Evolutionary conservation across 1,140 invertebrate species (phyloP).

Genomic region (Scaptomyza hsui): DNA sequence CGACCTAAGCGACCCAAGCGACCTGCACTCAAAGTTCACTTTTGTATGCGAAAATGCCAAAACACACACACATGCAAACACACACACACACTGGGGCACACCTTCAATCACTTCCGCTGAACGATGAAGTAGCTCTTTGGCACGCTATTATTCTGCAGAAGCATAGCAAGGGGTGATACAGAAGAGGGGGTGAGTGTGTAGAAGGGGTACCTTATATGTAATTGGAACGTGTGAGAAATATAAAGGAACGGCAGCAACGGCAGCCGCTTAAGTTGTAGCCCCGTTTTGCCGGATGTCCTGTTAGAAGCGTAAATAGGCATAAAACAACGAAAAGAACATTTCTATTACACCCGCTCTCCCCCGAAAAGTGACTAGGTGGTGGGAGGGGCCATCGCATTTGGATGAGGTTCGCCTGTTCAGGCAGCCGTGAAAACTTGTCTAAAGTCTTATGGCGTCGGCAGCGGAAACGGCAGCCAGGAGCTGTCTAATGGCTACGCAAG

Average conservation of each 20-base stretch:
- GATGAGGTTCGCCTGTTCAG: conserved; percentile 31
- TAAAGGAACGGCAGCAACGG: conserved; percentile 50
- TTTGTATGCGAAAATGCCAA: conserved; percentile 66
- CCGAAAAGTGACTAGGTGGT: background rate
- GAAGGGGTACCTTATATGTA: conserved; percentile 52
- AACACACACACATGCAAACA: conserved; percentile 39
- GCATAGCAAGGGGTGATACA: background rate
- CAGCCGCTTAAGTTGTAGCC: conserved; percentile 63
- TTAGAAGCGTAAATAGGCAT: conserved; percentile 82
- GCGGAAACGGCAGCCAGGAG: conserved; percentile 69
- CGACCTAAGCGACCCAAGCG: conserved; percentile 42
- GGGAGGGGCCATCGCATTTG: conserved; percentile 10
- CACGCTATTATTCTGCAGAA: conserved; percentile 80
- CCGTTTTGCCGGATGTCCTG: conserved; percentile 79
- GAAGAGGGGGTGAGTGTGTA: background rate
- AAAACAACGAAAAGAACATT: conserved; percentile 82
- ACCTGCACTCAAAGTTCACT: conserved; percentile 78
- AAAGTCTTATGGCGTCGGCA: conserved; percentile 56
- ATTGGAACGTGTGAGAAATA: conserved; percentile 84
- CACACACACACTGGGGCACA: conserved; percentile 61
- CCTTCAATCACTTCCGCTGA: conserved; percentile 83
- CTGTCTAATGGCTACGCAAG: conserved; percentile 80
- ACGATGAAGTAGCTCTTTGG: conserved; percentile 83
- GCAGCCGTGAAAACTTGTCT: conserved; percentile 76
- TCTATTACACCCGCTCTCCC: conserved; percentile 62